These are phyloP conservation scores for Poecilia latipinna DNA, from an alignment of 2,113 vertebrate species.

Conservation along the genomic window DNA sequence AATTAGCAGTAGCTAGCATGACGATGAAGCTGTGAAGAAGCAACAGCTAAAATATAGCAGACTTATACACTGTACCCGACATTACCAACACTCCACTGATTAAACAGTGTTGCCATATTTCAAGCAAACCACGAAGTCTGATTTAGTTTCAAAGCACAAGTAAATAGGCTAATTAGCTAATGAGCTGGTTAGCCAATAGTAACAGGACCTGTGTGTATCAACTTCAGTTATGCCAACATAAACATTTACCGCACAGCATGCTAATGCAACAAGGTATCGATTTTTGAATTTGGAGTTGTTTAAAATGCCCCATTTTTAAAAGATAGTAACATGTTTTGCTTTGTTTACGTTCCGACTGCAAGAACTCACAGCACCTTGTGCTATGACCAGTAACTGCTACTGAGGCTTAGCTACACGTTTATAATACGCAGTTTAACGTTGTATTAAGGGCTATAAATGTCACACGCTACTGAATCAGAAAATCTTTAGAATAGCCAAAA, in stretches of 20 bases:
- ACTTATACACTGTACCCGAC: neutral
- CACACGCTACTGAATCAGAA: no score
- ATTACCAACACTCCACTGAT: neutral
- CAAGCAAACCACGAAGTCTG: neutral
- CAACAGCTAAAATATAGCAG: neutral
- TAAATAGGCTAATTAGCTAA: constrained; percentile 10
- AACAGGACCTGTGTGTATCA: constrained; percentile 2
- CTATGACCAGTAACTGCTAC: no score
- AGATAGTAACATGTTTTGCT: neutral
- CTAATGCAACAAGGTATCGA: neutral
- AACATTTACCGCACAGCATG: neutral
- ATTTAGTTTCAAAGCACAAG: neutral
- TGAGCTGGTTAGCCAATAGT: constrained; percentile 31
- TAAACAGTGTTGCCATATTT: neutral
- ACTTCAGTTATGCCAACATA: constrained; percentile 8
- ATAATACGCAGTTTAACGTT: neutral
- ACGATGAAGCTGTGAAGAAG: neutral
- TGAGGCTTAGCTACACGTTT: neutral
- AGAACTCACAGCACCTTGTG: no score
- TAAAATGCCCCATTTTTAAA: neutral
- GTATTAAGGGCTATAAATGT: no score
- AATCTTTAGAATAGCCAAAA: no score
- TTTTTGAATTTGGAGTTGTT: rapidly evolving
- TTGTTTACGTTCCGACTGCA: neutral
- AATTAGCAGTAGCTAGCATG: neutral